Base-by-base conservation (phyloP, 2,113 vertebrate species). In the Varanus komodoensis region DNA sequence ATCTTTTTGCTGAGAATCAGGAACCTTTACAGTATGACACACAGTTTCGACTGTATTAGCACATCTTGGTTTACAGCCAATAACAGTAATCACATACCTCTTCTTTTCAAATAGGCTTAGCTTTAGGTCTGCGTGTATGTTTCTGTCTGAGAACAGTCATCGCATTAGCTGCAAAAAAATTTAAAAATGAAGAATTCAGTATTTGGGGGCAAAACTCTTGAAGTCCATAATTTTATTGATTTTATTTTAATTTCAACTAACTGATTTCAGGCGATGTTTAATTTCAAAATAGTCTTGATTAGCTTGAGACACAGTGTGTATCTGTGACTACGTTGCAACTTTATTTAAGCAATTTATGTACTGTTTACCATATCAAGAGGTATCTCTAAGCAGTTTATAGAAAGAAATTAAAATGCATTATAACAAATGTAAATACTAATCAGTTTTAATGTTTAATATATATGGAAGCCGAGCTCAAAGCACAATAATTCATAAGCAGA, bases 11-110 rank as follows among this genome's bases (percentile, higher is more conserved):
- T 94, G 92, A 92, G 90, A 95, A 95, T 92, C 0, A 77, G 89
- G 90, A 92, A 32, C 93, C 92, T 94, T 94, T 94, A 9, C 77
- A 93, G 92, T 84, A 96, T 96, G 95, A 95, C 95, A 94, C 95
- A 96, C 34, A 96, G 95, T 96, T 96, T 96, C 96, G 96, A 89
- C 93, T 96, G 95, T 96, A 93, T 96, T 96, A 96, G 95, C 95
- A 96, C 93, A 94, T 87, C 38, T 89, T 85, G 90, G 52, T 89
- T 84, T 64, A 17, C 32, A 34, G 90, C 87, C 82, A 85, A 38
- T 81, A 73, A 71, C 0, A 1, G 92, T 94, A 95, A 95, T 96
- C 95, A 91, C 94, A 95, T 3, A 89, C 23, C 87, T 92, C 91
- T 85, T 61, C 67, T 79, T 73, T 14, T 85, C 91, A 95, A 93